phyloP scores from a whole-genome alignment of 2,888 invertebrate species.

The Apomyelois bistriatella region DNA sequence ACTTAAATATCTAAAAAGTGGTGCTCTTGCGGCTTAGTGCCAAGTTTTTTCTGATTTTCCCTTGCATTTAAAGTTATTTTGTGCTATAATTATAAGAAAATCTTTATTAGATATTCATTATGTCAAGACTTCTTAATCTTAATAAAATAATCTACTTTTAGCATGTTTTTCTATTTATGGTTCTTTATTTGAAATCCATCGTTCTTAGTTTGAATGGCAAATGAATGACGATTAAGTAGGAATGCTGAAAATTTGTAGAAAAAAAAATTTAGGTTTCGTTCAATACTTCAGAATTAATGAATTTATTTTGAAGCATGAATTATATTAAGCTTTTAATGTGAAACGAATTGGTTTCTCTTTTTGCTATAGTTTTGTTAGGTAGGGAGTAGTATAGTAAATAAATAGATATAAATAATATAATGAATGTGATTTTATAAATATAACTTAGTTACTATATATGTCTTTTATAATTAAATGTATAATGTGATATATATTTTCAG shows the following conservation, averaged over 20 bases:
- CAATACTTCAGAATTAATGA: too few species aligned
- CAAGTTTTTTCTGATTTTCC: too few species aligned
- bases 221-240: conserved; percentile 11
- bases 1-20: too few species aligned
- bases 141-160: too few species aligned
- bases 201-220: conserved; percentile 7
- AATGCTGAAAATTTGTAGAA: not conserved
- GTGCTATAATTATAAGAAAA: too few species aligned
- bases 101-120: too few species aligned
- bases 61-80: too few species aligned
- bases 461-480: too few species aligned
- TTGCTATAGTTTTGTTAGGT: not conserved
- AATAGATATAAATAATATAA: not conserved
- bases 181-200: not conserved
- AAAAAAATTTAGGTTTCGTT: not conserved
- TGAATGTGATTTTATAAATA: not conserved
- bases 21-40: too few species aligned
- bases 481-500: too few species aligned
- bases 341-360: not conserved
- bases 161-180: not conserved
- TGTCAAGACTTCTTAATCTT: too few species aligned
- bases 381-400: not conserved
- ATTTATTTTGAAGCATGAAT: conserved; percentile 3
- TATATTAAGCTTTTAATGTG: not conserved
- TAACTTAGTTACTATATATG: too few species aligned